Conservation (phyloP, 92 coral and sea anemone genomes). For the Epizoanthus stellaris region DNA sequence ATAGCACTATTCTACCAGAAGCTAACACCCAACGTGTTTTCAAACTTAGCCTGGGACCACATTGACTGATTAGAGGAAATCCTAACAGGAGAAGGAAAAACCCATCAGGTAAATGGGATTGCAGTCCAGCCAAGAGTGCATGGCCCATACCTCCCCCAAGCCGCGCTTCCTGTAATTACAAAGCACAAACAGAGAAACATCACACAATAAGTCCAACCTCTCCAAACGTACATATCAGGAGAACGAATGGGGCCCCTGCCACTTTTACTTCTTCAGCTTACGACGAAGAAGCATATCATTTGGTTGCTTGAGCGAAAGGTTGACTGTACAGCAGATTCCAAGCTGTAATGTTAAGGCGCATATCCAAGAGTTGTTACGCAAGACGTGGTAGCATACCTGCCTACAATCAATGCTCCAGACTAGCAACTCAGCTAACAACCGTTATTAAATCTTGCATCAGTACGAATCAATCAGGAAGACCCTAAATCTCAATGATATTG, state of each 20-base stretch:
- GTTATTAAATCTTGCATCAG: conserved; percentile 49
- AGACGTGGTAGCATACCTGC: conserved; percentile 58
- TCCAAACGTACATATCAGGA: conserved; percentile 11
- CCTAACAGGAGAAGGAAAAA: conserved; percentile 55
- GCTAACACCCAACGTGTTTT: conserved; percentile 45
- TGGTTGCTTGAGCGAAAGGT: conserved; percentile 46
- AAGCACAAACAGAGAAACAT: too few species aligned
- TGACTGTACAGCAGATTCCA: conserved; percentile 34
- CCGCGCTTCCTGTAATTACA: conserved; percentile 43
- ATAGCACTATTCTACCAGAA: too few species aligned
- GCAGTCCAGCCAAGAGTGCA: conserved; percentile 62
- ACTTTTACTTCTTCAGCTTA: neutral
- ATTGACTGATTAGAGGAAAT: conserved; percentile 60
- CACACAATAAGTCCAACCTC: too few species aligned
- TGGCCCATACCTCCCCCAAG: conserved; percentile 40
- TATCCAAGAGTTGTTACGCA: conserved; percentile 23
- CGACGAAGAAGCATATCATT: conserved; percentile 30
- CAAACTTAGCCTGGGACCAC: conserved; percentile 69
- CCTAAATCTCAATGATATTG: conserved; percentile 28
- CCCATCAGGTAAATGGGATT: conserved; percentile 65
- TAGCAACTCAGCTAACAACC: conserved; percentile 44
- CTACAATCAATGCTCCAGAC: conserved; percentile 63
- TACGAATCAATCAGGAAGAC: conserved; percentile 29
- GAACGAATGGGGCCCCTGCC: conserved; percentile 47
- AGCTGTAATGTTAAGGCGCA: conserved; percentile 51